phyloP scores from a whole-genome alignment of 2,888 invertebrate genomes.

The Agrochola macilenta region DNA sequence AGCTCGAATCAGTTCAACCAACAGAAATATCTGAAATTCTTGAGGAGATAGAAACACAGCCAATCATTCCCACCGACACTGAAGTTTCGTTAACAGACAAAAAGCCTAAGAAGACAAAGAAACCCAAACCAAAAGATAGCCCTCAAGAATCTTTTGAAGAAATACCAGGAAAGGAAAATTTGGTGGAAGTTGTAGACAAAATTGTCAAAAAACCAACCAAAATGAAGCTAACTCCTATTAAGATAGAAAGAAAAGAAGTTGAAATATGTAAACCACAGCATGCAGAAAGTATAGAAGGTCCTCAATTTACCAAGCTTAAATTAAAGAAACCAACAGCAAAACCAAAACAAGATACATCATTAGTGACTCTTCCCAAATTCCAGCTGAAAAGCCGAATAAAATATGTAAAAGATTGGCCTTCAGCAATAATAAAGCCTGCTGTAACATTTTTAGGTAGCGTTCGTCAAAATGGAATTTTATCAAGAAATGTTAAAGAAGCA shows the following conservation, averaged over 20 bases:
- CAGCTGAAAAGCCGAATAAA: constrained; percentile 93
- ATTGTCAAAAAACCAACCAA: constrained; percentile 70
- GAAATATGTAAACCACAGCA: constrained; percentile 92
- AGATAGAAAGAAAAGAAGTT: constrained; percentile 92
- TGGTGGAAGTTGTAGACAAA: constrained; percentile 56
- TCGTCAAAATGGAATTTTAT: constrained; percentile 92
- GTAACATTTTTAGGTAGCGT: constrained; percentile 90
- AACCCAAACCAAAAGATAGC: constrained; percentile 32
- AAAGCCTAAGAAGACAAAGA: constrained; percentile 49
- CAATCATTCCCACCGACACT: neutral
- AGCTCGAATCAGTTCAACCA: constrained; percentile 17
- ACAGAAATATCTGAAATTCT: constrained; percentile 27
- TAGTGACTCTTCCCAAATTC: constrained; percentile 91
- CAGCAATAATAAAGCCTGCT: constrained; percentile 88
- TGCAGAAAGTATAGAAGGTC: constrained; percentile 90
- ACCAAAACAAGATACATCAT: constrained; percentile 85
- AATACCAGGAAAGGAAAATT: constrained; percentile 19
- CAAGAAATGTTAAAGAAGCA: constrained; percentile 93
- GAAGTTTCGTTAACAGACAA: constrained; percentile 31
- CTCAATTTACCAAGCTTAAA: constrained; percentile 93
- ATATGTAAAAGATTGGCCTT: constrained; percentile 91
- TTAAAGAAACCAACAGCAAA: constrained; percentile 91
- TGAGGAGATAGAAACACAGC: constrained; percentile 21
- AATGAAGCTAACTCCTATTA: constrained; percentile 87
- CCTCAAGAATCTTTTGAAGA: constrained; percentile 30